Evolutionary conservation across 2,113 vertebrate species (phyloP).

Genomic region (Sinocyclocheilus maitianheensis): DNA sequence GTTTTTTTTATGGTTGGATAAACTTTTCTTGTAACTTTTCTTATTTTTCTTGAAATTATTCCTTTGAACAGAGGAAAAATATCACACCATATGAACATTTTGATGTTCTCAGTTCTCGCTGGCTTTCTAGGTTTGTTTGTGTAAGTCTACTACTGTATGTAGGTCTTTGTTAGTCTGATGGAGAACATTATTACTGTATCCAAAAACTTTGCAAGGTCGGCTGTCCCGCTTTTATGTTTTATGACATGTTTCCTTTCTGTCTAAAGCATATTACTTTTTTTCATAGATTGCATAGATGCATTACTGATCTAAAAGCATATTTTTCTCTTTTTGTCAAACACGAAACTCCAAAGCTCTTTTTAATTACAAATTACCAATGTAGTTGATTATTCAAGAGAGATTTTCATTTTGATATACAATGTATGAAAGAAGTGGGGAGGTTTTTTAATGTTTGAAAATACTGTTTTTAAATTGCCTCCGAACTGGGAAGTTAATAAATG

Average conservation of each 20-base stretch:
- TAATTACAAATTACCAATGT: slow-evolving; percentile 25
- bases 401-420: slow-evolving; percentile 30
- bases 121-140: neutral
- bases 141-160: neutral
- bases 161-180: neutral
- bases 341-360: slow-evolving; percentile 23
- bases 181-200: neutral
- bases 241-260: neutral
- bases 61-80: neutral
- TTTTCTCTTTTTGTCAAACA: slow-evolving; percentile 10
- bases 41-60: neutral
- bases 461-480: neutral
- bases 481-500: neutral
- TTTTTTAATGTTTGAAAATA: neutral
- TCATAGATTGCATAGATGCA: neutral
- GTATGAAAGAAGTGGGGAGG: slow-evolving; percentile 16
- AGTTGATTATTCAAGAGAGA: neutral
- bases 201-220: neutral
- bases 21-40: neutral
- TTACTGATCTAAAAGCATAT: neutral
- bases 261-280: neutral
- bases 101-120: neutral
- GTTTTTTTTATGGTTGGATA: neutral
- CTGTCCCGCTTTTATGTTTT: neutral
- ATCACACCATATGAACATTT: neutral